Percentiles rank a stretch among this genome's conserved stretches.
phyloP scores from a whole-genome alignment of 2,797 vertebrate species.

The Ctenopoma multispine region DNA sequence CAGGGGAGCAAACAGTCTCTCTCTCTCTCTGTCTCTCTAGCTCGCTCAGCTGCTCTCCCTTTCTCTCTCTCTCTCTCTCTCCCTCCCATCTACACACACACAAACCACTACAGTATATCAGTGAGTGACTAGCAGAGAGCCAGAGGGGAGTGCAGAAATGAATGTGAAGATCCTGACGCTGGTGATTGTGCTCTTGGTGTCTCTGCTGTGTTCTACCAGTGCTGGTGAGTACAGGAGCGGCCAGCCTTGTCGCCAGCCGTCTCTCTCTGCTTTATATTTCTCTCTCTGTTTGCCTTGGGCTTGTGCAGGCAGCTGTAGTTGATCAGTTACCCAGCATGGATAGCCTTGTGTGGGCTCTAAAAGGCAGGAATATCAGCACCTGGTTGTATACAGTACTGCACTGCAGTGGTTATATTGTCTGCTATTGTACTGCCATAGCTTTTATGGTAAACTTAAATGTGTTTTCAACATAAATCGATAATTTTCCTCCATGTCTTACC shows the following conservation, averaged over 20 bases:
- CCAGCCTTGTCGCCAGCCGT: slow-evolving; percentile 74
- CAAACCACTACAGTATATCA: slow-evolving; percentile 88
- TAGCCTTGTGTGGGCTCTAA: slow-evolving; percentile 84
- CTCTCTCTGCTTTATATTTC: slow-evolving; percentile 75
- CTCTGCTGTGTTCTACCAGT: slow-evolving; percentile 89
- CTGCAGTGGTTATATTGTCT: slow-evolving; percentile 86
- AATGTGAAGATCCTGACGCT: slow-evolving; percentile 92
- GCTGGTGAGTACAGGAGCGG: slow-evolving; percentile 87
- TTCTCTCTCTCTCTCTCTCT: slow-evolving; percentile 54
- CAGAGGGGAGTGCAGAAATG: slow-evolving; percentile 89
- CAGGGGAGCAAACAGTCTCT: slow-evolving; percentile 83
- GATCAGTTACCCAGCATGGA: slow-evolving; percentile 86
- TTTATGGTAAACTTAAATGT: slow-evolving; percentile 73
- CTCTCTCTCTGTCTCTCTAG: slow-evolving; percentile 69
- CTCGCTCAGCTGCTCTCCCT: slow-evolving; percentile 67
- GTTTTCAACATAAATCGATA: slow-evolving; percentile 47
- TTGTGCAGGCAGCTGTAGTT: slow-evolving; percentile 83
- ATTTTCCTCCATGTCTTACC: slow-evolving; percentile 63
- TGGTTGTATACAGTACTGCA: slow-evolving; percentile 87
- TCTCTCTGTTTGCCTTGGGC: slow-evolving; percentile 77
- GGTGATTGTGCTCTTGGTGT: slow-evolving; percentile 90
- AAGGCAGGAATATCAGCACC: slow-evolving; percentile 86
- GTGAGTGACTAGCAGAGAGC: slow-evolving; percentile 86
- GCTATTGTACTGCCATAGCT: slow-evolving; percentile 76
- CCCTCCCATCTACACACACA: slow-evolving; percentile 64